phyloP scores from a whole-genome alignment of 2,113 vertebrate species.

The Phaetusa simplex region DNA sequence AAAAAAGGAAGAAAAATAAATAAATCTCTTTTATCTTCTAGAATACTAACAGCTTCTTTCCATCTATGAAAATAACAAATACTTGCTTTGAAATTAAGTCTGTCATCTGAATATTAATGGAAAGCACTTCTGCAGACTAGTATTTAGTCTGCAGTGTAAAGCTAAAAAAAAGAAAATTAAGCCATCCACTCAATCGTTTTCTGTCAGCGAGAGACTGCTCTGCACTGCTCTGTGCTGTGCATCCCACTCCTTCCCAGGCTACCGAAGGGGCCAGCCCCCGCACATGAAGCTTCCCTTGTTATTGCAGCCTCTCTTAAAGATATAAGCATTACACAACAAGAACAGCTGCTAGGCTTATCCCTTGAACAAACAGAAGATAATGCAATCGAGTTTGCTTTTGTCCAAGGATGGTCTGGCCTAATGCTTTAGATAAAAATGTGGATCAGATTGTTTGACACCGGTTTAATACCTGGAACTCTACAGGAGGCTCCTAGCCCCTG shows the following conservation, averaged over 20 bases:
- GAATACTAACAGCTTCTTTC: not conserved
- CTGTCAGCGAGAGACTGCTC: not conserved
- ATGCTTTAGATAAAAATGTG: conserved; percentile 34
- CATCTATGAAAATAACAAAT: not conserved
- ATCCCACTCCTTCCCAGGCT: not conserved
- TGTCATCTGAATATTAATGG: not conserved
- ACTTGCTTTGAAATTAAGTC: conserved; percentile 3
- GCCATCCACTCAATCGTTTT: not conserved
- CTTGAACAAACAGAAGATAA: conserved; percentile 52
- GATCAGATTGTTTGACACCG: not conserved
- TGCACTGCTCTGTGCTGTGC: not conserved
- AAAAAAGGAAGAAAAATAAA: not conserved
- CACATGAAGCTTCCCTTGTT: not conserved
- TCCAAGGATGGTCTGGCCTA: conserved; percentile 24
- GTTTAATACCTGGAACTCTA: conserved; percentile 7
- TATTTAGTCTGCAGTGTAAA: not conserved
- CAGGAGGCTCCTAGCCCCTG: not conserved
- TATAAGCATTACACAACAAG: not conserved
- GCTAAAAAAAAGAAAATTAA: not conserved
- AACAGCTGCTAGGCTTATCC: conserved; percentile 22
- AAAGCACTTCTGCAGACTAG: not conserved
- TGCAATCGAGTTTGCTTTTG: conserved; percentile 37
- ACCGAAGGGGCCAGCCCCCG: not conserved
- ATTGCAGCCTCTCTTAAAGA: not conserved
- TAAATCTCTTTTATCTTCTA: not conserved